These are phyloP conservation scores for Leptinotarsa undecemlineata DNA, from an alignment of 1,140 invertebrate species.

Conservation along the genomic window DNA sequence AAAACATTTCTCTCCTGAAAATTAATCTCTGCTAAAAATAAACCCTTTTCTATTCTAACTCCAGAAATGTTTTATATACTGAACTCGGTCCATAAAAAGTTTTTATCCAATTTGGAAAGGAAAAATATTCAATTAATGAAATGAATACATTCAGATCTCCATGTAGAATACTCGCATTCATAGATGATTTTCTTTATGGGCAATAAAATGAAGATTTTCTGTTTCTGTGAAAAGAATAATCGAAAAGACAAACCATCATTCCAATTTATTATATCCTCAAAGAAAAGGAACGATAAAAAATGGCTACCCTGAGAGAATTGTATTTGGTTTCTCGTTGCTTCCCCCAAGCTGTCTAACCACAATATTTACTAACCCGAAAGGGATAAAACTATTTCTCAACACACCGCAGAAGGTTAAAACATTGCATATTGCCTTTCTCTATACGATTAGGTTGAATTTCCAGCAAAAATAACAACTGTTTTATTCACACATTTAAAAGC, in stretches of 20 bases:
- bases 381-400: conserved; percentile 31
- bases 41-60: too few relatives aligned
- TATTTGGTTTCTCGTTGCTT: conserved; percentile 31
- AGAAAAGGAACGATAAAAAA: conserved; percentile 34
- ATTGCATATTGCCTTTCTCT: conserved; percentile 31
- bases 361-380: conserved; percentile 38
- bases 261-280: conserved; percentile 34
- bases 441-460: not conserved
- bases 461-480: conserved; percentile 12
- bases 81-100: too few relatives aligned
- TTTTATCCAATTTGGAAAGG: too few relatives aligned
- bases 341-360: conserved; percentile 31
- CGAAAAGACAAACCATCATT: conserved; percentile 25
- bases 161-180: not conserved
- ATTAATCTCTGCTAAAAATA: too few relatives aligned
- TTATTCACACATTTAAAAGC: conserved; percentile 15
- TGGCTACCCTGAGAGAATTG: conserved; percentile 29
- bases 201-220: conserved; percentile 3
- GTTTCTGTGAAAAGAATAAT: conserved; percentile 26
- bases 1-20: too few relatives aligned
- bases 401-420: conserved; percentile 30
- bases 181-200: not conserved
- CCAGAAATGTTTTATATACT: too few relatives aligned
- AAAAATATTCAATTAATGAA: too few relatives aligned
- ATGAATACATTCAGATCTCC: not conserved